A percentile compares a stretch with the other conserved stretches of the same genome.
Conservation (phyloP, 2,113 vertebrate species). For the Phoxinus phoxinus region DNA sequence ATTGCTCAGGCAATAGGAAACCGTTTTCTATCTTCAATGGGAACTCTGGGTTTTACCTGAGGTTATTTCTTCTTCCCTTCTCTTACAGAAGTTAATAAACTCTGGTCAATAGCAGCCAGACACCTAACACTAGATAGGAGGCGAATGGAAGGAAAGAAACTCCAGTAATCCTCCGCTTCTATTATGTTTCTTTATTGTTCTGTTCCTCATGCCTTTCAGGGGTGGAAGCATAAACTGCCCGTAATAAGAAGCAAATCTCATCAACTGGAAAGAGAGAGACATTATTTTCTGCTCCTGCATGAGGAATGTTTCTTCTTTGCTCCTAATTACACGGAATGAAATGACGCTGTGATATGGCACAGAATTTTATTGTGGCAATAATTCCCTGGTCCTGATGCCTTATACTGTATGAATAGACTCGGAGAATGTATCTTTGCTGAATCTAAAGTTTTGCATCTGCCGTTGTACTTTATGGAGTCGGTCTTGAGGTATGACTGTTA, state of each 20-base stretch:
- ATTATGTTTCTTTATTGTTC: conserved; percentile 61
- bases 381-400: conserved; percentile 39
- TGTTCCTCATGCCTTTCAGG: conserved; percentile 36
- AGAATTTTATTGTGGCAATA: conserved; percentile 57
- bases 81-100: conserved; percentile 42
- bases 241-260: conserved; percentile 63
- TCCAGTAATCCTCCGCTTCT: conserved; percentile 51
- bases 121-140: neutral
- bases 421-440: conserved; percentile 50
- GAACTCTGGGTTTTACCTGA: conserved; percentile 24
- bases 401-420: conserved; percentile 47
- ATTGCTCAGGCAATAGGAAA: conserved; percentile 25
- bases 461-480: conserved; percentile 9
- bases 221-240: conserved; percentile 55
- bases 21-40: neutral
- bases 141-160: conserved; percentile 23
- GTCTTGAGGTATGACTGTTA: neutral
- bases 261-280: conserved; percentile 50
- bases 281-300: conserved; percentile 47
- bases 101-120: conserved; percentile 41
- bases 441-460: conserved; percentile 41
- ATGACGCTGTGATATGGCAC: conserved; percentile 56
- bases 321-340: conserved; percentile 62
- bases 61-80: conserved; percentile 19
- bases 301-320: conserved; percentile 52